Percentiles rank a stretch among this genome's conserved stretches.
Evolutionary conservation across 2,113 vertebrate species (phyloP).

Genomic region (Cercocebus atys): DNA sequence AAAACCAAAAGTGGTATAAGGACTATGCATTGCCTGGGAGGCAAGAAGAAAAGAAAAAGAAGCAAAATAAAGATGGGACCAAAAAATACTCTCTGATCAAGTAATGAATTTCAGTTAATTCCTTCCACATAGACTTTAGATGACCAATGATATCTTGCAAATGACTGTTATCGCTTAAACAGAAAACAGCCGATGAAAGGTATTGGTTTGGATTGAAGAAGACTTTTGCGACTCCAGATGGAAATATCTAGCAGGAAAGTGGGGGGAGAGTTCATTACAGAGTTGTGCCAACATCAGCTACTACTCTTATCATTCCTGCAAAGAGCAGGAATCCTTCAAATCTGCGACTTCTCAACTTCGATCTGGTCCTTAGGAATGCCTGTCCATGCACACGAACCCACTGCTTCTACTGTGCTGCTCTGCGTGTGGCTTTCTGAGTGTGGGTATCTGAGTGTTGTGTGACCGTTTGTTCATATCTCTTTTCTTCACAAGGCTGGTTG

Average conservation of each 20-base stretch:
- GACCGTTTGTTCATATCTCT: neutral
- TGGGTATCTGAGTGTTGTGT: accelerated
- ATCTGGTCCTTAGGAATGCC: neutral
- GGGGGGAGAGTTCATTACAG: neutral
- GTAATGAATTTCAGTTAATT: neutral
- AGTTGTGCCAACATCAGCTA: neutral
- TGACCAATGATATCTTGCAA: neutral
- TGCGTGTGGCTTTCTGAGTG: accelerated
- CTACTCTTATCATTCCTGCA: no score
- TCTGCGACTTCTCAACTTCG: neutral
- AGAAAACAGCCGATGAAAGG: neutral
- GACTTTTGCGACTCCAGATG: neutral
- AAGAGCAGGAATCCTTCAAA: neutral
- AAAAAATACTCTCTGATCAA: neutral
- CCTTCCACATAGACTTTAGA: neutral
- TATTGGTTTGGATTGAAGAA: neutral
- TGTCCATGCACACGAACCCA: neutral
- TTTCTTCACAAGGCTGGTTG: neutral
- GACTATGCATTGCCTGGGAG: neutral
- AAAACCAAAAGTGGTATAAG: neutral
- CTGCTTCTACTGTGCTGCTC: neutral
- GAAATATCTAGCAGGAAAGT: neutral
- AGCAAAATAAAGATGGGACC: neutral
- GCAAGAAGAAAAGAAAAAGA: no score
- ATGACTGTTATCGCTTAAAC: neutral